Conservation (phyloP, 2,888 invertebrate genomes). For the Drosophila picticornis region DNA sequence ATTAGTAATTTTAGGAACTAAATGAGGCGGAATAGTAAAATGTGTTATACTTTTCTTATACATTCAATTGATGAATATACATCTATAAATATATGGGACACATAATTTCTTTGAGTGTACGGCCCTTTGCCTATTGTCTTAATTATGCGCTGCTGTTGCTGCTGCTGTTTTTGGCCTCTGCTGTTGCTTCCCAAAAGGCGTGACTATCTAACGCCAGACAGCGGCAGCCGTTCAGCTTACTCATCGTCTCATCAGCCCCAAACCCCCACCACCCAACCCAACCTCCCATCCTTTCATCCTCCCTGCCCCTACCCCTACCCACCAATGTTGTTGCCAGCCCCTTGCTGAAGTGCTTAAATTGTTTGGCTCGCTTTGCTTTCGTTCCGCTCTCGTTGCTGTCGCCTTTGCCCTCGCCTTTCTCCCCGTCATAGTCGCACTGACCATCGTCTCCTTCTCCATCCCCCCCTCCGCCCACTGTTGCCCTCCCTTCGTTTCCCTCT, state of each 20-base stretch:
- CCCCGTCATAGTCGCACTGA: slow-evolving; percentile 9
- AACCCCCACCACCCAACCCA: background rate
- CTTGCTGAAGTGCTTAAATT: slow-evolving; percentile 21
- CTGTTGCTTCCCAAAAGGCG: slow-evolving; percentile 38
- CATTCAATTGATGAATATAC: background rate
- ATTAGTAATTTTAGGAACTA: background rate
- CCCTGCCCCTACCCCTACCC: background rate
- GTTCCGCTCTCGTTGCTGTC: slow-evolving; percentile 57
- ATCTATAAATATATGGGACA: background rate
- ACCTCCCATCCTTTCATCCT: background rate
- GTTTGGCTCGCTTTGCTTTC: slow-evolving; percentile 31
- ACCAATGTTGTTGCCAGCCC: background rate
- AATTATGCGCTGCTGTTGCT: slow-evolving; percentile 66
- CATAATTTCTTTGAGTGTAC: slow-evolving; percentile 23
- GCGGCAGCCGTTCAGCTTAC: slow-evolving; percentile 58
- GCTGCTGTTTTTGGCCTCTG: slow-evolving; percentile 32
- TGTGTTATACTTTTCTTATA: background rate
- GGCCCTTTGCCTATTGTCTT: slow-evolving; percentile 65
- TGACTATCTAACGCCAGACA: slow-evolving; percentile 71
- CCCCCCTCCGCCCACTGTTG: background rate
- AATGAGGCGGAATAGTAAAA: background rate
- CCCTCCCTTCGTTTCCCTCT: background rate
- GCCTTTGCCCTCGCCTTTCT: background rate
- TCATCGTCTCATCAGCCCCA: slow-evolving; percentile 57
- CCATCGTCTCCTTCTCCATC: slow-evolving; percentile 38